Percentiles rank a stretch among this genome's conserved stretches.
Conservation (phyloP, 1,140 invertebrate genomes). For the Subanguina moxae region DNA sequence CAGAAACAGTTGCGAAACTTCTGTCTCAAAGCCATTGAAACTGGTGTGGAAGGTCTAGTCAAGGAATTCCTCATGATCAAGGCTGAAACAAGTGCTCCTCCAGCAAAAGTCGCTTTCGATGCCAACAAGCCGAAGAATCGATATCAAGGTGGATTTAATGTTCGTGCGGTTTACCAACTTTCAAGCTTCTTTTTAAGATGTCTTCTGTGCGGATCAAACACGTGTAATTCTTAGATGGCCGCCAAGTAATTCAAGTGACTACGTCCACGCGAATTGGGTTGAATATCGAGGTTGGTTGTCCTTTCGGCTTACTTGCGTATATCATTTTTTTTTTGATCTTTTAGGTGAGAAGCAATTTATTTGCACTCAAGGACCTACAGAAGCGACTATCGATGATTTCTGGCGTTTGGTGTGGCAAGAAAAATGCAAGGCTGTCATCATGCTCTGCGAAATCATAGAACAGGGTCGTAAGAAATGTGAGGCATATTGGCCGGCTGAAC, state of each 20-base stretch:
- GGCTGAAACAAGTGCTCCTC: slow-evolving; percentile 1
- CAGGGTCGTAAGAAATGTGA: slow-evolving; percentile 51
- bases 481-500: slow-evolving; percentile 26
- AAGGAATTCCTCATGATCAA: slow-evolving; percentile 23
- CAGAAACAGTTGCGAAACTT: slow-evolving; percentile 11
- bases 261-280: slow-evolving; percentile 95
- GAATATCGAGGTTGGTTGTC: background rate
- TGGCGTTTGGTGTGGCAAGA: slow-evolving; percentile 63
- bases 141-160: slow-evolving; percentile 16
- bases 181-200: slow-evolving; percentile 29
- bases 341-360: slow-evolving; percentile 25
- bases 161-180: background rate
- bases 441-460: slow-evolving; percentile 61
- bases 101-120: slow-evolving; percentile 25
- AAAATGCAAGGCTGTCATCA: slow-evolving; percentile 60
- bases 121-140: slow-evolving; percentile 32
- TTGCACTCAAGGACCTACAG: slow-evolving; percentile 60
- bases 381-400: slow-evolving; percentile 61
- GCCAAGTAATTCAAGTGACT: slow-evolving; percentile 73
- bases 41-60: slow-evolving; percentile 23
- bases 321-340: background rate
- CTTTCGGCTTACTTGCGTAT: background rate
- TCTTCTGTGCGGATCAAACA: slow-evolving; percentile 70
- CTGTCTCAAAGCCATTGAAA: slow-evolving; percentile 13
- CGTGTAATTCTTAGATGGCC: slow-evolving; percentile 79